A percentile compares a stretch with the other conserved stretches of the same genome.
phyloP scores from a whole-genome alignment of 2,797 vertebrate species.

The Premnoplex brunnescens region DNA sequence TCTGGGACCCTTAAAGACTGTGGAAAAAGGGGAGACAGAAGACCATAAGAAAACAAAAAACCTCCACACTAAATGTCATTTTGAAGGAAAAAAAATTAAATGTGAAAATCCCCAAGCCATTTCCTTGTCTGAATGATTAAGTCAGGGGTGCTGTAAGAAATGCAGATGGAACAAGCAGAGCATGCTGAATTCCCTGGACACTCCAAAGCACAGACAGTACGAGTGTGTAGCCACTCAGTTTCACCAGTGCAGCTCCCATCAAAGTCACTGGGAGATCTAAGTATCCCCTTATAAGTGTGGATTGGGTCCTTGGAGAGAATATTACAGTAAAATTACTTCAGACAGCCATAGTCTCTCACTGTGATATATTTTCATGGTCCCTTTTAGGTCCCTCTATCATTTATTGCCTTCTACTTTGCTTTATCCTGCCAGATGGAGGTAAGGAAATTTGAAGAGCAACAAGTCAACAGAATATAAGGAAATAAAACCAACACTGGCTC shows the following conservation, averaged over 20 bases:
- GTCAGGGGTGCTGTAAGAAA: neutral
- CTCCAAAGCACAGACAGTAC: neutral
- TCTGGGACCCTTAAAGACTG: neutral
- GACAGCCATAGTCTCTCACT: neutral
- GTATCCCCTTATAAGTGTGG: neutral
- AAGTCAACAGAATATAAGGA: neutral
- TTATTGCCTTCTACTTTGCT: slow-evolving; percentile 23
- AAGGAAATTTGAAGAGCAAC: slow-evolving; percentile 42
- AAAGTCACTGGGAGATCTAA: slow-evolving; percentile 1
- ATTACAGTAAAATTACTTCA: slow-evolving; percentile 13
- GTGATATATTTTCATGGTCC: neutral
- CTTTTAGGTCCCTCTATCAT: neutral
- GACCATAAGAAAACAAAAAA: neutral
- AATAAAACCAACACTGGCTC: neutral
- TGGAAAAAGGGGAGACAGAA: neutral
- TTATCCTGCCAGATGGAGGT: slow-evolving; percentile 15
- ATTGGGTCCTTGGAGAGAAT: neutral
- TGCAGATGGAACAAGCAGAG: neutral
- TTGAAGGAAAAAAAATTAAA: neutral
- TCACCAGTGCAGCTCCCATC: neutral
- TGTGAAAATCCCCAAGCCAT: neutral
- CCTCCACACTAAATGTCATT: neutral
- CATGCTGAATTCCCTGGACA: neutral
- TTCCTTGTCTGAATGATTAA: slow-evolving; percentile 24
- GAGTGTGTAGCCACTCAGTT: neutral